Evolutionary conservation across 2,113 vertebrate genomes (phyloP).

Genomic region (Stigmatopora nigra): DNA sequence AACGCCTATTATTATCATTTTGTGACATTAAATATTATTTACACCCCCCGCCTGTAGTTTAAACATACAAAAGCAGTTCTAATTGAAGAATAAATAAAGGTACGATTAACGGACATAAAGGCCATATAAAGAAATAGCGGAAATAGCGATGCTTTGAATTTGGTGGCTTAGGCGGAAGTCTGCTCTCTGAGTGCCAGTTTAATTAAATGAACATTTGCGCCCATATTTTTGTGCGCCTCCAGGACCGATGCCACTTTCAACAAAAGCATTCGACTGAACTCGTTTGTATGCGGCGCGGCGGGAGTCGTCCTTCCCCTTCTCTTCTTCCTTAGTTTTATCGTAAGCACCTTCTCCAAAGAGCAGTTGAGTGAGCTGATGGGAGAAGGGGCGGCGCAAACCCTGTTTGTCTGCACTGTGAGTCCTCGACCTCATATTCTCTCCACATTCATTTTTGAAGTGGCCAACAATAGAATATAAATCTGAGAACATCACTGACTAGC

Average conservation of each 20-base stretch:
- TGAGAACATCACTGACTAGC: too few relatives aligned
- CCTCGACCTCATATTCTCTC: neutral
- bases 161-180: too few relatives aligned
- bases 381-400: slow-evolving; percentile 43
- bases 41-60: too few relatives aligned
- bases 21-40: too few relatives aligned
- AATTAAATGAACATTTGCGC: neutral
- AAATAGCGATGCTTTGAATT: too few relatives aligned
- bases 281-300: slow-evolving; percentile 61
- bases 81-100: too few relatives aligned
- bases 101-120: too few relatives aligned
- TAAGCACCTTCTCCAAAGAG: slow-evolving; percentile 56
- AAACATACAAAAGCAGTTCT: too few relatives aligned
- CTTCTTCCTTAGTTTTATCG: slow-evolving; percentile 67
- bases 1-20: too few relatives aligned
- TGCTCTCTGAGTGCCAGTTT: neutral
- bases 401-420: slow-evolving; percentile 52
- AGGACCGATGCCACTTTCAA: slow-evolving; percentile 61
- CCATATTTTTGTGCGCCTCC: slow-evolving; percentile 16
- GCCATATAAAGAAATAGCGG: too few relatives aligned
- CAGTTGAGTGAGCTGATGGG: slow-evolving; percentile 62
- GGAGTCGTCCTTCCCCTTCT: slow-evolving; percentile 63
- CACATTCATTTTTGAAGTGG: too few relatives aligned
- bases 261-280: slow-evolving; percentile 60
- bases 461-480: too few relatives aligned